phyloP scores from a whole-genome alignment of 2,888 invertebrate species.

The Xylocampa areola region DNA sequence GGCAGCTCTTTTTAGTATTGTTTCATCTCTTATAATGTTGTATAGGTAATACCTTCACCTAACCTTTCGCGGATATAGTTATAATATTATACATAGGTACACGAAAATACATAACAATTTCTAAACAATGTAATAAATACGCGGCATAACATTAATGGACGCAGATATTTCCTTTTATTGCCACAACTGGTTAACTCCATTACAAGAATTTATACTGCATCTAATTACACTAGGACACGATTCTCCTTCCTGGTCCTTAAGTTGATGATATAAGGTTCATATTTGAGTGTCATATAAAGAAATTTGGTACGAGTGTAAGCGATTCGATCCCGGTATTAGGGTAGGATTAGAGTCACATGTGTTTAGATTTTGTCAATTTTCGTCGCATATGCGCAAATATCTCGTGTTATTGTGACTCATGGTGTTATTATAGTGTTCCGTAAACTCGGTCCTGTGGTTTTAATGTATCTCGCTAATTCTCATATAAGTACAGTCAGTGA shows the following conservation, averaged over 20 bases:
- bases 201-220: constrained; percentile 72
- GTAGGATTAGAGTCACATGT: constrained; percentile 71
- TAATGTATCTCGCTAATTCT: constrained; percentile 1
- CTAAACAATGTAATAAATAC: constrained; percentile 57
- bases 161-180: constrained; percentile 69
- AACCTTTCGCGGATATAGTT: no score
- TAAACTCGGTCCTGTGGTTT: constrained; percentile 18
- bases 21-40: no score
- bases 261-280: constrained; percentile 42
- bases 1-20: no score
- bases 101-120: constrained; percentile 51
- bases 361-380: constrained; percentile 68
- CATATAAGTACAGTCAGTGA: no score
- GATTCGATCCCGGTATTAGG: constrained; percentile 71
- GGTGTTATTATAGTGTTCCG: constrained; percentile 32
- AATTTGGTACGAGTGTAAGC: constrained; percentile 52
- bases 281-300: constrained; percentile 40
- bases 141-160: constrained; percentile 53
- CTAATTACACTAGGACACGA: constrained; percentile 67
- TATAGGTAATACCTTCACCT: no score
- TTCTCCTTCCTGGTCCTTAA: constrained; percentile 44
- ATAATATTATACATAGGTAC: no score
- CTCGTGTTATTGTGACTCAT: constrained; percentile 42
- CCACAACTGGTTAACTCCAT: constrained; percentile 74
- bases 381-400: constrained; percentile 61